Evolutionary conservation across 2,888 invertebrate genomes (phyloP).

Genomic region (Amblyjoppa proteus): DNA sequence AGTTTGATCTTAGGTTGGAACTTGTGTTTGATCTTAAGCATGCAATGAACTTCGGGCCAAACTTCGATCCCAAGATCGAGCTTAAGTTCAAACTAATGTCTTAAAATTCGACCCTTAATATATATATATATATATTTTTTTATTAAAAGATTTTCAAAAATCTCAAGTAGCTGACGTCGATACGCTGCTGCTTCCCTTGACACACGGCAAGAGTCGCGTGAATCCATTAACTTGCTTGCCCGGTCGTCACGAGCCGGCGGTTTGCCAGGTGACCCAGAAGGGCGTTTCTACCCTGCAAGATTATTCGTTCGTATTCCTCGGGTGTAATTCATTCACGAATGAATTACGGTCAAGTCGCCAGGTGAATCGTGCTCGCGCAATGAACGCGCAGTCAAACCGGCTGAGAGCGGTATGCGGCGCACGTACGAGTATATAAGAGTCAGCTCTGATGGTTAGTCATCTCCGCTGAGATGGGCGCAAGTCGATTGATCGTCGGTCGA

Average conservation of each 20-base stretch:
- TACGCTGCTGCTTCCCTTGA: neutral
- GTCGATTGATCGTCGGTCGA: constrained; percentile 53
- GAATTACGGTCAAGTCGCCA: constrained; percentile 59
- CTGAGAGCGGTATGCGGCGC: constrained; percentile 8
- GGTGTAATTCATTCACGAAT: constrained; percentile 66
- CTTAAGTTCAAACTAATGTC: no score
- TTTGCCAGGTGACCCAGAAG: constrained; percentile 30
- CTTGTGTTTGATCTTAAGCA: no score
- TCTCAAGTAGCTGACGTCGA: no score
- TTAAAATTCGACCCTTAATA: no score
- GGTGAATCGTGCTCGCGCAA: constrained; percentile 44
- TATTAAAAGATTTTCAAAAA: no score
- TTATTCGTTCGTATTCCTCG: constrained; percentile 9
- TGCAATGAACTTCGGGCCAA: no score
- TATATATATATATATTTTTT: no score
- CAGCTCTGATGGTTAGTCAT: constrained; percentile 1
- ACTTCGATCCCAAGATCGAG: no score
- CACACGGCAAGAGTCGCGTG: constrained; percentile 9
- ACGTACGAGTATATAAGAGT: constrained; percentile 16
- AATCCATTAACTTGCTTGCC: constrained; percentile 40
- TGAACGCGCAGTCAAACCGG: constrained; percentile 25
- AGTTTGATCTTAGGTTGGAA: no score
- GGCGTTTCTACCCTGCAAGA: constrained; percentile 19
- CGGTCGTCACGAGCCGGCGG: constrained; percentile 32
- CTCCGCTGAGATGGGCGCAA: constrained; percentile 43